Base-by-base conservation (phyloP, 2,797 vertebrate species). In the Centroberyx gerrardi region DNA sequence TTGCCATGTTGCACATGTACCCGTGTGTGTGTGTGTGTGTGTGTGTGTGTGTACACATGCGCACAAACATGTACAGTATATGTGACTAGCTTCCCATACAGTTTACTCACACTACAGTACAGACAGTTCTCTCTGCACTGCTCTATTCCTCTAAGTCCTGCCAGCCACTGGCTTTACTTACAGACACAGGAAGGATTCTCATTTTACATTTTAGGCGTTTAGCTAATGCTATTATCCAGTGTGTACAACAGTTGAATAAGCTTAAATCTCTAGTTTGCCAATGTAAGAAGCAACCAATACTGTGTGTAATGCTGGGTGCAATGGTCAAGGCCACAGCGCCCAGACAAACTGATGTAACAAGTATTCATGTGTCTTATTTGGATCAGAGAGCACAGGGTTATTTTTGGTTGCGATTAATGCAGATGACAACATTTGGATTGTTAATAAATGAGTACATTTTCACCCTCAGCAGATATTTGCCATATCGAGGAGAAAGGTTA, bases 1-100 rank as follows among this genome's bases (percentile, higher is more conserved):
- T 74, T 87, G 80, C 81, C 69, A 62, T 81, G 82, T 88, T 82
- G 87, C 78, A 82, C 84, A 78, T 53, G 22, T 22, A 22, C 77
- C 44, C 3, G 46, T 48, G 36, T 62, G 63, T 53, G 52, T 81
- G 28, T 52, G 27, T 63, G 4, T 33, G 33, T 33, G 33, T 33
- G 60, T 67, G 61, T 48, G 53, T 66, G 46, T 44, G 49, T 67
- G 31, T 15, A 46, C 33, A 36, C 28, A 33, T 46, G 28, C 31
- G 70, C 18, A 9, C 12, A 61, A 36, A 46, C 8, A 33, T 18
- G 33, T 33, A 33, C 33, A 33, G 33, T 7, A 33, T 33, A 33
- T 7, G 33, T 33, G 33, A 7, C 33, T 33, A 33, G 4, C 33
- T 33, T 33, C 33, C 33, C 33, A 5, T 33, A 2, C 33, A 33